Evolutionary conservation across 2,888 invertebrate genomes (phyloP).

Genomic region (Acrobasis consociella): DNA sequence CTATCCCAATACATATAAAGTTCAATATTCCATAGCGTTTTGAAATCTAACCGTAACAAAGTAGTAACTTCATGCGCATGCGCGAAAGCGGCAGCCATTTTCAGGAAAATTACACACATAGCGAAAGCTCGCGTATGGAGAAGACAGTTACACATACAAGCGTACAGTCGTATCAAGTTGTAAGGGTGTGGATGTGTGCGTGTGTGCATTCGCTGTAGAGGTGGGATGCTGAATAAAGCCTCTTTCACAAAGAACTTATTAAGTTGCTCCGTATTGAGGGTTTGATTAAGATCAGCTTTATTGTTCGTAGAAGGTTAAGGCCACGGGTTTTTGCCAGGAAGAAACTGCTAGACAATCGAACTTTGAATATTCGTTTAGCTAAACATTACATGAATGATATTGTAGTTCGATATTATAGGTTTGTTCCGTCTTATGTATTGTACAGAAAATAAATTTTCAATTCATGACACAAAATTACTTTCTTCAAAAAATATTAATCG

Average conservation of each 20-base stretch:
- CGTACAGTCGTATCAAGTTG: slow-evolving; percentile 51
- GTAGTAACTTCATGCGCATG: slow-evolving; percentile 10
- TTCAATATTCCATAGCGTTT: slow-evolving; percentile 28
- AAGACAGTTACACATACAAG: slow-evolving; percentile 41
- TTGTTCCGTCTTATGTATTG: too few relatives aligned
- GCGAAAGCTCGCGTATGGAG: slow-evolving; percentile 25
- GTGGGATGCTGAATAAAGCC: slow-evolving; percentile 69
- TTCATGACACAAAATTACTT: too few relatives aligned
- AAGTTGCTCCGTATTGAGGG: not conserved
- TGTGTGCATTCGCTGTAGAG: slow-evolving; percentile 48
- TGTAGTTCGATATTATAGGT: too few relatives aligned
- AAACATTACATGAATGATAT: too few relatives aligned
- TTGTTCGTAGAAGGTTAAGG: slow-evolving; percentile 31
- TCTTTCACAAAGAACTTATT: slow-evolving; percentile 43
- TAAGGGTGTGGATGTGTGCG: slow-evolving; percentile 41
- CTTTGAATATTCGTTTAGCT: too few relatives aligned
- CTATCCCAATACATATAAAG: slow-evolving; percentile 28
- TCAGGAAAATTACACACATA: slow-evolving; percentile 62
- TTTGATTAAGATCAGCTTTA: slow-evolving; percentile 42
- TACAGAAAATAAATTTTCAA: too few relatives aligned
- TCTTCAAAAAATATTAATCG: too few relatives aligned
- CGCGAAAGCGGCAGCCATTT: slow-evolving; percentile 68
- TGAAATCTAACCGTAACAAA: not conserved
- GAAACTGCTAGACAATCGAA: not conserved
- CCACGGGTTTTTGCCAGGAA: not conserved